Percentiles rank a stretch among this genome's conserved stretches.
These are phyloP conservation scores for Thinocorus orbignyianus DNA, from an alignment of 2,113 vertebrate genomes.

Conservation along the genomic window DNA sequence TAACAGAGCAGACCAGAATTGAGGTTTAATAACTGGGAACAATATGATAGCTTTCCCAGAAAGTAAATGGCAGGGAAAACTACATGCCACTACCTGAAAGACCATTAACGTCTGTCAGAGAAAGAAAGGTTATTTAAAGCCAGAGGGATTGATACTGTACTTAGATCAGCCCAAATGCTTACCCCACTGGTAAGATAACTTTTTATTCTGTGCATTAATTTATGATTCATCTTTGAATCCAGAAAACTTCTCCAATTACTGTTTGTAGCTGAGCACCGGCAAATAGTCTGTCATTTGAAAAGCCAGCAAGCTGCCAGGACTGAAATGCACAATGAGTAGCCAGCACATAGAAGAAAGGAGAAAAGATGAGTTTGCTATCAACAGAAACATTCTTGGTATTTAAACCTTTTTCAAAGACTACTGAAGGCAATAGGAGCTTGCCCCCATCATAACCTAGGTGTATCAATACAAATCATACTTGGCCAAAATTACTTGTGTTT, in stretches of 20 bases:
- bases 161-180: constrained; percentile 43
- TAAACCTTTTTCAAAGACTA: not conserved
- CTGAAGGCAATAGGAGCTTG: not conserved
- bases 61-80: constrained; percentile 51
- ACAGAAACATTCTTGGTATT: not conserved
- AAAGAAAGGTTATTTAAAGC: constrained; percentile 66
- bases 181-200: constrained; percentile 1
- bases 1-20: not conserved
- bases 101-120: constrained; percentile 47
- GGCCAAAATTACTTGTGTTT: not conserved
- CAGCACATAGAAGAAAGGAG: not conserved
- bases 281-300: not conserved
- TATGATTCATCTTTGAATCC: constrained; percentile 12
- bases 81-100: constrained; percentile 6
- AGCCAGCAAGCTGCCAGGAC: not conserved
- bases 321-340: not conserved
- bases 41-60: constrained; percentile 47
- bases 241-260: constrained; percentile 1
- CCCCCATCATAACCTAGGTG: not conserved
- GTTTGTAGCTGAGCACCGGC: not conserved
- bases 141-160: constrained; percentile 39
- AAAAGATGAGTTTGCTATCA: not conserved
- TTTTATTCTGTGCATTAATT: constrained; percentile 50
- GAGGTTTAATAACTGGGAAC: constrained; percentile 51
- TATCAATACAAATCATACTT: not conserved